Evolutionary conservation across 2,888 invertebrate species (phyloP).

Genomic region (Erpobdella octoculata): DNA sequence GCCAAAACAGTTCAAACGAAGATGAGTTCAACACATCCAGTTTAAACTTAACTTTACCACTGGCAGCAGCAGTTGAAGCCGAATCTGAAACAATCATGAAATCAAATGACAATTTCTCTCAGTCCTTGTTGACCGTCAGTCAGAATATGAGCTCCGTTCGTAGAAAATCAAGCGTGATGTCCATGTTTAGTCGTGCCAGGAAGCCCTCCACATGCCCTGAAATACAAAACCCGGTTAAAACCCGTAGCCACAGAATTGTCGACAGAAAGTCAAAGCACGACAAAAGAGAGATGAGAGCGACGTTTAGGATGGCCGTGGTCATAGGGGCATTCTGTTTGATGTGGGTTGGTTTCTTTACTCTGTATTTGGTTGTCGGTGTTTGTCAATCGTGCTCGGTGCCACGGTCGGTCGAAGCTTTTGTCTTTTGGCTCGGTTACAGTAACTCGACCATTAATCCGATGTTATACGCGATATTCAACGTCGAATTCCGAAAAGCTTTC

Average conservation of each 20-base stretch:
- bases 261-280: conserved; percentile 37
- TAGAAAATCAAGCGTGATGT: neutral
- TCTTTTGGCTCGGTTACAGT: conserved; percentile 52
- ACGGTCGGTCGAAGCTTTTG: conserved; percentile 44
- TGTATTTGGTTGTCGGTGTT: conserved; percentile 49
- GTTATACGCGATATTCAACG: conserved; percentile 51
- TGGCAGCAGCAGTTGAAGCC: neutral
- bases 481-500: conserved; percentile 50
- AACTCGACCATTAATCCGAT: conserved; percentile 51
- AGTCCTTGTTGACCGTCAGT: too few relatives aligned
- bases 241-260: too few relatives aligned
- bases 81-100: too few relatives aligned
- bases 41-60: neutral
- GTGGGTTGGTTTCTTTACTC: conserved; percentile 52
- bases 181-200: neutral
- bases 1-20: neutral
- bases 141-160: neutral
- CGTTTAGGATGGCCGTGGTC: conserved; percentile 51
- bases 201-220: too few relatives aligned
- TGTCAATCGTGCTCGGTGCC: conserved; percentile 42
- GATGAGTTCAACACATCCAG: neutral
- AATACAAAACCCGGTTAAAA: neutral
- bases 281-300: conserved; percentile 49
- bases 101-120: too few relatives aligned
- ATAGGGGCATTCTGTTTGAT: conserved; percentile 51